These are phyloP conservation scores for Caenorhabditis angaria DNA, from an alignment of 2,888 invertebrate genomes.

Conservation along the genomic window DNA sequence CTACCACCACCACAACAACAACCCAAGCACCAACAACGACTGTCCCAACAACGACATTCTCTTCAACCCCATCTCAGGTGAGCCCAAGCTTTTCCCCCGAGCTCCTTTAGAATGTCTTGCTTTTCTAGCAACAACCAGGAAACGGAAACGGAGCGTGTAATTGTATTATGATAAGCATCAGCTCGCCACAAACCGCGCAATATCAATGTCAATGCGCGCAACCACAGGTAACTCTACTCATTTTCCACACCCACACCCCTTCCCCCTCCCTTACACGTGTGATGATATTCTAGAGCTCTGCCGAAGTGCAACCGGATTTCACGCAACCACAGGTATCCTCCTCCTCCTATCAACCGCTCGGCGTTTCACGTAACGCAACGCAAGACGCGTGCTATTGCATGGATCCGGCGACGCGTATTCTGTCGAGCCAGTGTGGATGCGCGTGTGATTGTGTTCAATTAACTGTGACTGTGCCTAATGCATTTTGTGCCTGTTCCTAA, in stretches of 20 bases:
- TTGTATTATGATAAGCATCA: slow-evolving; percentile 62
- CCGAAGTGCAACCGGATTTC: too few relatives aligned
- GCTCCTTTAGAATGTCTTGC: too few relatives aligned
- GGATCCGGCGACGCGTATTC: slow-evolving; percentile 37
- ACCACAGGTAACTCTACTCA: slow-evolving; percentile 11
- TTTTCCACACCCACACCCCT: not conserved
- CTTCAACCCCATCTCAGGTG: too few relatives aligned
- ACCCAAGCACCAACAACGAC: slow-evolving; percentile 37
- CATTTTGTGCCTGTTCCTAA: slow-evolving; percentile 54
- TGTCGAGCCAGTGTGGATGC: slow-evolving; percentile 50
- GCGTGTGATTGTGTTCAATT: slow-evolving; percentile 50
- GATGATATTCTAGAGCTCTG: too few relatives aligned
- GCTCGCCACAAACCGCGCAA: slow-evolving; percentile 58
- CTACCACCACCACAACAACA: slow-evolving; percentile 27
- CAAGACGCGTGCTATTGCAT: slow-evolving; percentile 54
- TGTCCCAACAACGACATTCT: slow-evolving; percentile 32
- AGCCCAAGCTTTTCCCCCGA: not conserved
- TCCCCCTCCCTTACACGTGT: too few relatives aligned
- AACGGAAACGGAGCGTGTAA: slow-evolving; percentile 49
- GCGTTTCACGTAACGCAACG: not conserved
- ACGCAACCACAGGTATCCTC: slow-evolving; percentile 28
- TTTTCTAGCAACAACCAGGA: too few relatives aligned
- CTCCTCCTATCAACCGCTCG: slow-evolving; percentile 13
- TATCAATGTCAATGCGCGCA: slow-evolving; percentile 58
- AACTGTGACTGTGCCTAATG: slow-evolving; percentile 50